A percentile compares a stretch with the other conserved stretches of the same genome.
Conservation (phyloP, 2,797 vertebrate genomes). For the Anolis apletophallus region DNA sequence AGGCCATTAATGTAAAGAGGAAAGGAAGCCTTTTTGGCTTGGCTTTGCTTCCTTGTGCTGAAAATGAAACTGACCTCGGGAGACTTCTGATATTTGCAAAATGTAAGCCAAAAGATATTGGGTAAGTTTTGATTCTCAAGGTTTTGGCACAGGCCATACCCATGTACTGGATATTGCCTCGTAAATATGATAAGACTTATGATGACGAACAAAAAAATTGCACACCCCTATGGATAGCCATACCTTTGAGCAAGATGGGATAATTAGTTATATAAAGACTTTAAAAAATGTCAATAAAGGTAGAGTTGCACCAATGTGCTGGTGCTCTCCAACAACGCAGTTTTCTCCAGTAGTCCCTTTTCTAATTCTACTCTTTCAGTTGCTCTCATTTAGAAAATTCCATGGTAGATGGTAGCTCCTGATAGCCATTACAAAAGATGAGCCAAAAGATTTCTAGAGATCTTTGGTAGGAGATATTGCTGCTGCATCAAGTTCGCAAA, state of each 20-base stretch:
- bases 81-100: too few species aligned
- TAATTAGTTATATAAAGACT: not conserved
- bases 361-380: not conserved
- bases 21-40: too few species aligned
- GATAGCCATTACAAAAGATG: not conserved
- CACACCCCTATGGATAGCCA: not conserved
- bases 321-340: too few species aligned
- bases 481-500: not conserved
- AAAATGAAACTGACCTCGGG: too few species aligned
- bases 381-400: not conserved
- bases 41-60: too few species aligned
- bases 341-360: not conserved
- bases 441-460: not conserved
- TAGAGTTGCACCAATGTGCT: not conserved
- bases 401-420: not conserved
- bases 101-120: too few species aligned
- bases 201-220: too few species aligned
- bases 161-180: too few species aligned
- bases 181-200: too few species aligned
- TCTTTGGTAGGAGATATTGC: not conserved
- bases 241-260: not conserved
- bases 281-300: not conserved
- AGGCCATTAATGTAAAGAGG: too few species aligned
- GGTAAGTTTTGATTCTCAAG: too few species aligned
- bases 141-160: too few species aligned